Evolutionary conservation across 2,888 invertebrate species (phyloP).

Genomic region (Brenthis daphne): DNA sequence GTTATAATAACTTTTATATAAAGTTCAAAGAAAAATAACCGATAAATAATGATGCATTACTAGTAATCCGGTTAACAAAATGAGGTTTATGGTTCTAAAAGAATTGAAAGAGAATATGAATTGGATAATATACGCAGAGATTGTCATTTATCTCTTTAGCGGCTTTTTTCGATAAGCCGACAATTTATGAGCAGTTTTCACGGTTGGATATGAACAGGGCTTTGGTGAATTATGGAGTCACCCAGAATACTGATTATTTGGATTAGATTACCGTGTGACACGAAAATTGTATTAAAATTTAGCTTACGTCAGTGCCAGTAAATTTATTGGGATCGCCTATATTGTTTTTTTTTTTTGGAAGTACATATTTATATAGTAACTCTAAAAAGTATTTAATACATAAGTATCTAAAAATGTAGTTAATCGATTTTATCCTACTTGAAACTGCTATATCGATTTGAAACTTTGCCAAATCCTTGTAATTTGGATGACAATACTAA

Average conservation of each 20-base stretch:
- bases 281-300: conserved; percentile 2
- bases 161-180: conserved; percentile 39
- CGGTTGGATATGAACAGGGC: conserved; percentile 31
- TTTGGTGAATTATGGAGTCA: conserved; percentile 33
- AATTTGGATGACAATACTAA: too few species aligned
- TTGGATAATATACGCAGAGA: conserved; percentile 38
- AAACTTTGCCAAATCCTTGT: too few species aligned
- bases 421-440: too few species aligned
- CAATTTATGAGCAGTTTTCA: conserved; percentile 37
- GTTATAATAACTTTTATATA: too few species aligned
- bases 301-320: background rate
- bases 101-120: conserved; percentile 37
- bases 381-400: too few species aligned
- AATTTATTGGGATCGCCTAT: background rate
- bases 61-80: conserved; percentile 21
- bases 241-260: conserved; percentile 29
- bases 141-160: conserved; percentile 38
- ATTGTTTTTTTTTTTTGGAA: too few species aligned
- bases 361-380: too few species aligned
- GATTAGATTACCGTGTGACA: conserved; percentile 17
- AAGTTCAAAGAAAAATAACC: background rate
- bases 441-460: too few species aligned
- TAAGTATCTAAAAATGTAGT: too few species aligned
- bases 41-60: background rate
- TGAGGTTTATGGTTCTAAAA: conserved; percentile 34